Conservation (phyloP, 2,113 vertebrate genomes). For the Phasianus colchicus region DNA sequence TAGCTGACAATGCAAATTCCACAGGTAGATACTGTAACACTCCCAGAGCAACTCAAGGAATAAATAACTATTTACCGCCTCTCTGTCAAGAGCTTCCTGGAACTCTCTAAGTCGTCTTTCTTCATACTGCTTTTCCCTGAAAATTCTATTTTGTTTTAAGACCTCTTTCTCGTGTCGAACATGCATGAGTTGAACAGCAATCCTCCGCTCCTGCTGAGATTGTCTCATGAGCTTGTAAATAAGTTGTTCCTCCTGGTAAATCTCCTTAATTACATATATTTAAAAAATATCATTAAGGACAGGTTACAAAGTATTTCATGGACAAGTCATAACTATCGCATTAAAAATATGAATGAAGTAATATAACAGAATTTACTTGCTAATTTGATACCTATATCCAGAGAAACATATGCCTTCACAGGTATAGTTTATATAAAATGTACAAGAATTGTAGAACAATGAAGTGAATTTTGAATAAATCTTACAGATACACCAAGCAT, state of each 20-base stretch:
- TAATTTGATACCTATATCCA: neutral
- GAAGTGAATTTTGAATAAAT: neutral
- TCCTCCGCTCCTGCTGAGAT: constrained; percentile 88
- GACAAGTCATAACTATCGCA: neutral
- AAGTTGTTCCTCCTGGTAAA: constrained; percentile 85
- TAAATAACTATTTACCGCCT: constrained; percentile 81
- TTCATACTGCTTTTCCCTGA: constrained; percentile 90
- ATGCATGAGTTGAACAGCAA: constrained; percentile 90
- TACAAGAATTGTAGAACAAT: neutral
- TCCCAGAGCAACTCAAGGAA: neutral
- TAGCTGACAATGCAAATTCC: neutral
- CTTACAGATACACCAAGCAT: neutral
- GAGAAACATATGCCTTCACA: neutral
- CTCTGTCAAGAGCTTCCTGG: constrained; percentile 87
- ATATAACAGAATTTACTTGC: neutral
- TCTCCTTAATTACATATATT: constrained; percentile 76
- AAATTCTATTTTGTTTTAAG: constrained; percentile 87
- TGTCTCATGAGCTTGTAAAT: constrained; percentile 88
- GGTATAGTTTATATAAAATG: neutral
- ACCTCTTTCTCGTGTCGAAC: constrained; percentile 89
- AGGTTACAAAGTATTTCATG: neutral
- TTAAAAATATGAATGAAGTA: neutral
- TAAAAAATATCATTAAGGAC: neutral
- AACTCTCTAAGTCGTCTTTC: constrained; percentile 87
- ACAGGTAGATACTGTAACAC: neutral